These are phyloP conservation scores for Odobenus rosmarus DNA, from an alignment of 2,113 vertebrate species.

Conservation along the genomic window DNA sequence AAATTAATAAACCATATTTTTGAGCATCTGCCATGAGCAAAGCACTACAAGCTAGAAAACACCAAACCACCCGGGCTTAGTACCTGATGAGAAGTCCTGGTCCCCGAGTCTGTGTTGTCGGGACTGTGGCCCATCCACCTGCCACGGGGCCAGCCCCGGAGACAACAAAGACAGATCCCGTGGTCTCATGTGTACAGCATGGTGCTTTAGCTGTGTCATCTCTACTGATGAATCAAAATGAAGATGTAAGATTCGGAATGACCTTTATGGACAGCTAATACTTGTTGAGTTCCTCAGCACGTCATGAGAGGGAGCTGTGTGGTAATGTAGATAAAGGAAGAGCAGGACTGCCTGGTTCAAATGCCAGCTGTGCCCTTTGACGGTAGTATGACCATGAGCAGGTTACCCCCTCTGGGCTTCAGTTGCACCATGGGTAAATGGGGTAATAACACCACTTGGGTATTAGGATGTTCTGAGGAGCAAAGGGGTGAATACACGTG, in stretches of 20 bases:
- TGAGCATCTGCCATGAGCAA: constrained; percentile 6
- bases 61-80: background rate
- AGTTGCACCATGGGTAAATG: background rate
- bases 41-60: constrained; percentile 9
- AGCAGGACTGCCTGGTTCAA: background rate
- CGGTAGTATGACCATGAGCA: background rate
- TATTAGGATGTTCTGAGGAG: background rate
- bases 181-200: background rate
- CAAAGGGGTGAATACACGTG: rapidly evolving
- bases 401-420: background rate
- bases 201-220: background rate
- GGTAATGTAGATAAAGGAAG: background rate
- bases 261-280: background rate
- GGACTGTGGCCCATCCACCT: background rate
- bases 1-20: background rate
- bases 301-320: background rate
- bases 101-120: rapidly evolving
- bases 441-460: background rate
- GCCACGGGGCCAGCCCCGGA: background rate
- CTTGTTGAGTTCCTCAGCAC: background rate
- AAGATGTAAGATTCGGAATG: background rate
- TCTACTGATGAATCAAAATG: background rate
- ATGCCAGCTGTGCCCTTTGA: background rate
- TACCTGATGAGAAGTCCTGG: background rate
- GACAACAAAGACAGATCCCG: background rate